Evolutionary conservation across 2,113 vertebrate genomes (phyloP), one percentile per base, ranked within the genome.

Genomic region (Pipra filicauda): DNA sequence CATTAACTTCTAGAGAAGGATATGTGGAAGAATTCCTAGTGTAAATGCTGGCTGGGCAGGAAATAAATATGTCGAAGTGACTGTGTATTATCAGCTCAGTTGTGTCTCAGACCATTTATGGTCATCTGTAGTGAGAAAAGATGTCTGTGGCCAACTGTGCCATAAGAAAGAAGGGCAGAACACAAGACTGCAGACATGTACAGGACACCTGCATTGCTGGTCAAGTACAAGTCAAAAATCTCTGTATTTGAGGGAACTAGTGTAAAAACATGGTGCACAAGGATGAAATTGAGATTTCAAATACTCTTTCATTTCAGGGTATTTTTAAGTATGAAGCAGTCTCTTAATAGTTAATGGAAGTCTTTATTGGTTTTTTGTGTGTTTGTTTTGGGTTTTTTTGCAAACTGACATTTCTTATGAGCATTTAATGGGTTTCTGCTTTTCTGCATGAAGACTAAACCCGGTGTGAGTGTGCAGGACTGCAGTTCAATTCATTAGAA

Each of bases 401-500:
- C 46, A 86, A 86, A 73, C 31, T 89, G 18, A 26, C 35, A 44
- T 43, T 79, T 91, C 37, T 91, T 85, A n/a, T 1, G 3, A 91
- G 30, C 10, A 16, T 80, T 80, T 80, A 79, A 54, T 76, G 51
- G 9, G 35, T 85, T 87, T 66, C 71, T 85, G 54, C 43, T 75
- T 41, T 94, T 72, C 74, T 57, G 13, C n/a, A 14, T 39, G 43
- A 82, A 91, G 37, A 37, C 67, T 17, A n/a, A 92, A 55, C 6
- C 12, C 1, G 0, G 2, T 80, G 26, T 1, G 39, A 89, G 55
- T 12, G 14, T 91, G 75, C 37, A 58, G 59, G 64, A 48, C 87
- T 79, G 44, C 55, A 66, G 48, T 57, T 86, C 61, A 76, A 64
- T 80, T 80, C 55, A 85, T 95, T 93, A 90, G 80, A 78, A 94